These are phyloP conservation scores for Sebastes itinus DNA, from an alignment of 2,797 vertebrate species.

Conservation along the genomic window DNA sequence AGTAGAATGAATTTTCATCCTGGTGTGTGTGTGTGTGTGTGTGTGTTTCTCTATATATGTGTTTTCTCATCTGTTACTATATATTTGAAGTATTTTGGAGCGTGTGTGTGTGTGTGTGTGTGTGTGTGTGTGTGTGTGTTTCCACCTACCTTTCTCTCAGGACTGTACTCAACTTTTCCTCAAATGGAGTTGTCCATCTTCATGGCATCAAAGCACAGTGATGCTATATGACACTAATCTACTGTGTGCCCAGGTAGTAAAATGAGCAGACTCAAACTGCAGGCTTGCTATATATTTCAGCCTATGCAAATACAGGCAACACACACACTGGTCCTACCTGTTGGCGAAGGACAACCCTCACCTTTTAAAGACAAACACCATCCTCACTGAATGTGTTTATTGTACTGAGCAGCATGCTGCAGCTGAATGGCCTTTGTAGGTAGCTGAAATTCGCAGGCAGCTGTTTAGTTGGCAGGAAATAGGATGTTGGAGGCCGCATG, in stretches of 20 bases:
- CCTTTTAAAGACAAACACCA: not conserved
- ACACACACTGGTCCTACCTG: conserved; percentile 8
- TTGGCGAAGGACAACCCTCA: not conserved
- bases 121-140: not conserved
- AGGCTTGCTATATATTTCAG: conserved; percentile 23
- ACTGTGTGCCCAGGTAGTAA: conserved; percentile 32
- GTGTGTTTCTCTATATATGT: not conserved
- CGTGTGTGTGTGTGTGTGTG: too few relatives aligned
- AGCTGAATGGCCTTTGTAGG: not conserved
- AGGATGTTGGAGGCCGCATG: not conserved
- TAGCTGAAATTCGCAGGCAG: not conserved
- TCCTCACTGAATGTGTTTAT: not conserved
- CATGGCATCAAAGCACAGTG: not conserved
- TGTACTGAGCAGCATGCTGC: not conserved
- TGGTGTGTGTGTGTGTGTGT: not conserved
- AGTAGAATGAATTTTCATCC: conserved; percentile 35
- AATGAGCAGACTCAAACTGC: conserved; percentile 43
- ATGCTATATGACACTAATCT: not conserved
- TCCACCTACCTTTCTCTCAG: conserved; percentile 11
- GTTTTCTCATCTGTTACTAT: not conserved
- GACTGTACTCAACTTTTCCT: not conserved
- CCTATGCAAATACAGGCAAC: conserved; percentile 63
- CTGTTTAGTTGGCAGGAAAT: conserved; percentile 13
- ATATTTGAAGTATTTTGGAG: not conserved
- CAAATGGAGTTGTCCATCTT: not conserved